phyloP scores from a whole-genome alignment of 2,888 invertebrate genomes.

The Myopa tessellatipennis region DNA sequence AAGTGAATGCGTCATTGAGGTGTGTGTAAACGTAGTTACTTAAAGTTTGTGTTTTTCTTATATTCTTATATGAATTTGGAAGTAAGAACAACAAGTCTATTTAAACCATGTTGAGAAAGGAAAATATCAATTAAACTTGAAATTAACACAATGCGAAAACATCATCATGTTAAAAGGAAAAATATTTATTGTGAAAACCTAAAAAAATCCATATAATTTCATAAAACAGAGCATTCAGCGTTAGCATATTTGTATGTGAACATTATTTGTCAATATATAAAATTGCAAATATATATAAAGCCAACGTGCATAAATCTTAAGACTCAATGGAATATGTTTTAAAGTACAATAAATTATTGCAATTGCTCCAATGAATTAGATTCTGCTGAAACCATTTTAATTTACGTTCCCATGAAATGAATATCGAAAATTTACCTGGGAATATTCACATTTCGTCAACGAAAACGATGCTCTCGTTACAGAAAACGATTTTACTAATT shows the following conservation, averaged over 20 bases:
- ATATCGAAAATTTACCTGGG: too few relatives aligned
- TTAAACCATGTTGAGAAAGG: not conserved
- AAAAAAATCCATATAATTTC: not conserved
- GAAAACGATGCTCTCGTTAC: slow-evolving; percentile 21
- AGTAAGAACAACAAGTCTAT: not conserved
- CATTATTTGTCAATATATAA: too few relatives aligned
- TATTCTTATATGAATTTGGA: not conserved
- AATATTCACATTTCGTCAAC: not conserved
- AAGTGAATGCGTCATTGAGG: not conserved
- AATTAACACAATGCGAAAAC: not conserved
- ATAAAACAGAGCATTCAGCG: not conserved
- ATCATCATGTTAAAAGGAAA: not conserved
- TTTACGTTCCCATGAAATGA: too few relatives aligned
- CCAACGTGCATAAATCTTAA: too few relatives aligned
- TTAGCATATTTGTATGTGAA: too few relatives aligned
- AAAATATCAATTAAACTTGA: not conserved
- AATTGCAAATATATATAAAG: too few relatives aligned
- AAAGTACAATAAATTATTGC: too few relatives aligned
- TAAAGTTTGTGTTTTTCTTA: slow-evolving; percentile 16
- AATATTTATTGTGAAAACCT: not conserved
- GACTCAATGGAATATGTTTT: too few relatives aligned
- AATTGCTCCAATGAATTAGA: too few relatives aligned
- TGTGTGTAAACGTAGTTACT: slow-evolving; percentile 17
- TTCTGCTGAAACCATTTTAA: too few relatives aligned
- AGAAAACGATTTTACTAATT: slow-evolving; percentile 29